Percentiles rank a stretch among this genome's conserved stretches.
phyloP scores from a whole-genome alignment of 1,140 invertebrate genomes.

The Drosophila kanapiae region DNA sequence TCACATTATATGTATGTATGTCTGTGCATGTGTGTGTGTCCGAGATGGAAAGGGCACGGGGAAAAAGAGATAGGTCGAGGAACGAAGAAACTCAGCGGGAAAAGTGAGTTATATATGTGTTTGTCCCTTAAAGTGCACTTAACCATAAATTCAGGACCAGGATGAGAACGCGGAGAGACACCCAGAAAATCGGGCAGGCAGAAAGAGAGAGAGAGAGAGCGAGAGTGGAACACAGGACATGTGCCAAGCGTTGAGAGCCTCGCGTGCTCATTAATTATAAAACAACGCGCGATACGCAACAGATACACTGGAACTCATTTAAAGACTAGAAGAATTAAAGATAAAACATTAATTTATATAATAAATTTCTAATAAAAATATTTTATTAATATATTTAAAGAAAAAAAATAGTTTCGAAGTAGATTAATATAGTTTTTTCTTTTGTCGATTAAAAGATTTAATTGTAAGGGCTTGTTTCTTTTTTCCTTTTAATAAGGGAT shows the following conservation, averaged over 20 bases:
- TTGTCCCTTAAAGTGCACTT: constrained; percentile 83
- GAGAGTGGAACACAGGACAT: constrained; percentile 44
- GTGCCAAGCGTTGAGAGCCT: constrained; percentile 60
- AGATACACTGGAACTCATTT: constrained; percentile 17
- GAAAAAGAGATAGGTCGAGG: constrained; percentile 20
- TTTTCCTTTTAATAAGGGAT: too few relatives aligned
- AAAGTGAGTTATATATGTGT: constrained; percentile 80
- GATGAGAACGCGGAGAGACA: constrained; percentile 42
- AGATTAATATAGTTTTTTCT: too few relatives aligned
- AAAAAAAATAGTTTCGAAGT: background rate
- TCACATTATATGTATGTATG: constrained; percentile 80
- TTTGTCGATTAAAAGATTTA: too few relatives aligned
- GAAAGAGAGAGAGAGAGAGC: background rate
- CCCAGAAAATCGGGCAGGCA: constrained; percentile 1
- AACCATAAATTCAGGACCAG: constrained; percentile 76
- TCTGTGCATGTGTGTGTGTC: constrained; percentile 25
- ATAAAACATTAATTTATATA: background rate
- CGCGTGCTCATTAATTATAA: constrained; percentile 83
- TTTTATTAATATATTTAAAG: background rate
- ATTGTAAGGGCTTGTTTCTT: too few relatives aligned
- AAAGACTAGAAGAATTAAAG: too few relatives aligned
- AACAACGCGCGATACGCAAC: constrained; percentile 70
- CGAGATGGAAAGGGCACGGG: constrained; percentile 6
- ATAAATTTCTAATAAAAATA: background rate
- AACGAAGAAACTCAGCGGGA: constrained; percentile 66